Evolutionary conservation across 2,113 vertebrate species (phyloP).

Genomic region (Machaerirhynchus nigripectus): DNA sequence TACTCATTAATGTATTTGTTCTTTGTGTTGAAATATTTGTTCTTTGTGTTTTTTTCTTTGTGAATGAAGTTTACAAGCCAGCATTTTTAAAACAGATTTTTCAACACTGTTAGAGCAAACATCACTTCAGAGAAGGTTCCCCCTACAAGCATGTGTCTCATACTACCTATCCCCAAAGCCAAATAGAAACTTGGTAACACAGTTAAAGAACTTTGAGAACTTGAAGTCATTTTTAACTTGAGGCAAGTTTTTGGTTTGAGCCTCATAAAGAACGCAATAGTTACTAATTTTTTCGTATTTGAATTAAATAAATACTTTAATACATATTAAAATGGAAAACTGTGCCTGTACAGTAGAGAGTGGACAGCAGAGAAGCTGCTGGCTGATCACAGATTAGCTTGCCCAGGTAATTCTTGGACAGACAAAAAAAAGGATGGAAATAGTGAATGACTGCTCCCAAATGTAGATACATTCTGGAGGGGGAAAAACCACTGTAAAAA

Average conservation of each 20-base stretch:
- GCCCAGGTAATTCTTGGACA: not conserved
- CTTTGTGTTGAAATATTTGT: not conserved
- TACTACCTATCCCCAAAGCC: not conserved
- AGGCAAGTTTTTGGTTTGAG: not conserved
- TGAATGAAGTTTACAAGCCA: not conserved
- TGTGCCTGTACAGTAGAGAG: not conserved
- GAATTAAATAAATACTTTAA: not conserved
- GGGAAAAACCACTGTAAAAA: not conserved
- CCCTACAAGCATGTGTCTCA: not conserved
- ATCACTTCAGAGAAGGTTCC: not conserved
- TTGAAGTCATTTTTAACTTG: not conserved
- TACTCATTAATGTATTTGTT: not conserved
- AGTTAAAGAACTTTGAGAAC: not conserved
- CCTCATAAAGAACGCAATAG: not conserved
- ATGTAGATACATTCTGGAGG: rapidly evolving
- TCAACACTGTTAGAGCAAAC: not conserved
- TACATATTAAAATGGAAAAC: not conserved
- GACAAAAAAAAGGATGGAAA: not conserved
- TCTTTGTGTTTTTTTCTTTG: not conserved
- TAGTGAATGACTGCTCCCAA: not conserved
- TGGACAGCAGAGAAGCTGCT: not conserved
- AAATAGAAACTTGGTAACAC: not conserved
- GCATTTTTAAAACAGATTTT: not conserved
- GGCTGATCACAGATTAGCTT: not conserved
- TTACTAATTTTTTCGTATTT: not conserved